Evolutionary conservation across 2,797 vertebrate species (phyloP).

Genomic region (Lithobates pipiens): DNA sequence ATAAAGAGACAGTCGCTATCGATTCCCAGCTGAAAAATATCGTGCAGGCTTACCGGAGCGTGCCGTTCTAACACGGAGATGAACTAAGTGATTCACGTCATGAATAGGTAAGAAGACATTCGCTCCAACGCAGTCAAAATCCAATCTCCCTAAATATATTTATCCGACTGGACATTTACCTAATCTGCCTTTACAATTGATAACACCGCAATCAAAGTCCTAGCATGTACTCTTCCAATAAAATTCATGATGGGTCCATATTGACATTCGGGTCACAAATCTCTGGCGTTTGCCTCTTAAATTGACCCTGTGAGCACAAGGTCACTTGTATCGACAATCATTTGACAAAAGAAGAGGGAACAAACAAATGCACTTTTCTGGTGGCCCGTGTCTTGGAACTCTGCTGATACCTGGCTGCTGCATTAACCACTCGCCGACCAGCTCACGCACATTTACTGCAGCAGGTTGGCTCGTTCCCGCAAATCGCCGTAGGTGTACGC

Average conservation of each 20-base stretch:
- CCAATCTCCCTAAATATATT: constrained; percentile 29
- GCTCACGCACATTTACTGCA: no score
- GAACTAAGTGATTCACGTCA: constrained; percentile 30
- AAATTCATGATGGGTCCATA: not conserved
- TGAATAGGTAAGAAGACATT: constrained; percentile 13
- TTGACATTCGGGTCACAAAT: not conserved
- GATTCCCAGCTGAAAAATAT: constrained; percentile 50
- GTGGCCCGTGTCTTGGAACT: no score
- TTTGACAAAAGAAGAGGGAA: no score
- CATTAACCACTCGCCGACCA: no score
- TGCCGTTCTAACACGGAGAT: constrained; percentile 25
- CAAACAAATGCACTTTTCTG: no score
- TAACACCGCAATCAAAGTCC: constrained; percentile 24
- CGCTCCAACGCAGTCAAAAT: constrained; percentile 4
- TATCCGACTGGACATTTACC: constrained; percentile 14
- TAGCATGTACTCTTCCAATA: not conserved
- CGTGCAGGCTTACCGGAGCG: constrained; percentile 16
- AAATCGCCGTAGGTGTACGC: no score
- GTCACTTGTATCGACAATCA: no score
- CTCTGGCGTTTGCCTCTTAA: not conserved
- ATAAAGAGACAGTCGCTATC: constrained; percentile 38
- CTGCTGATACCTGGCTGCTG: no score
- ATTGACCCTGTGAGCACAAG: not conserved
- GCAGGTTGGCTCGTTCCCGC: no score
- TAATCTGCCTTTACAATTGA: constrained; percentile 24